Evolutionary conservation across 2,888 invertebrate genomes (phyloP).

Genomic region (Pandemis heparana): DNA sequence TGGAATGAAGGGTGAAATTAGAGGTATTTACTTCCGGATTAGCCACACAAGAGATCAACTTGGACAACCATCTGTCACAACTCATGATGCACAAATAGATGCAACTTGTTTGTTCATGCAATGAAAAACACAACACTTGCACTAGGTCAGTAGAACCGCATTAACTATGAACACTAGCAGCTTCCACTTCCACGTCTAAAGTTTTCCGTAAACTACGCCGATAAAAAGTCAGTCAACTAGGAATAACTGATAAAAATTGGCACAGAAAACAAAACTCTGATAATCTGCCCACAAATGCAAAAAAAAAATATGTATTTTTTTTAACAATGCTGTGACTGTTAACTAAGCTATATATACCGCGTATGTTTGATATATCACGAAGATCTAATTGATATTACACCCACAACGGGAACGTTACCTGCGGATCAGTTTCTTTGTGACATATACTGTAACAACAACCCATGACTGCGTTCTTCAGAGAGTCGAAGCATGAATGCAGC

Average conservation of each 20-base stretch:
- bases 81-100: conserved; percentile 21
- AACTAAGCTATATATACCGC: conserved; percentile 9
- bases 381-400: conserved; percentile 30
- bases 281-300: conserved; percentile 43
- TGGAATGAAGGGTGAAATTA: neutral
- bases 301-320: conserved; percentile 13
- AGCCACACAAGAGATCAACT: conserved; percentile 35
- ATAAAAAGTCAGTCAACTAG: conserved; percentile 63
- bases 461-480: conserved; percentile 83
- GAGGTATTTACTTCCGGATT: conserved; percentile 29
- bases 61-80: conserved; percentile 36
- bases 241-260: conserved; percentile 57
- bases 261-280: conserved; percentile 46
- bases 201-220: conserved; percentile 31
- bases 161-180: conserved; percentile 20
- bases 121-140: conserved; percentile 25
- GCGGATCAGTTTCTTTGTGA: conserved; percentile 88
- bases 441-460: conserved; percentile 91
- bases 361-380: conserved; percentile 28
- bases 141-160: conserved; percentile 9
- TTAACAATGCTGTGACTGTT: neutral
- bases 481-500: conserved; percentile 83
- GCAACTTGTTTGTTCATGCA: conserved; percentile 3
- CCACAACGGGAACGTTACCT: conserved; percentile 78
- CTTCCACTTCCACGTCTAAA: conserved; percentile 29